Evolutionary conservation across 2,113 vertebrate genomes (phyloP).

Genomic region (Hemibagrus wyckioides): DNA sequence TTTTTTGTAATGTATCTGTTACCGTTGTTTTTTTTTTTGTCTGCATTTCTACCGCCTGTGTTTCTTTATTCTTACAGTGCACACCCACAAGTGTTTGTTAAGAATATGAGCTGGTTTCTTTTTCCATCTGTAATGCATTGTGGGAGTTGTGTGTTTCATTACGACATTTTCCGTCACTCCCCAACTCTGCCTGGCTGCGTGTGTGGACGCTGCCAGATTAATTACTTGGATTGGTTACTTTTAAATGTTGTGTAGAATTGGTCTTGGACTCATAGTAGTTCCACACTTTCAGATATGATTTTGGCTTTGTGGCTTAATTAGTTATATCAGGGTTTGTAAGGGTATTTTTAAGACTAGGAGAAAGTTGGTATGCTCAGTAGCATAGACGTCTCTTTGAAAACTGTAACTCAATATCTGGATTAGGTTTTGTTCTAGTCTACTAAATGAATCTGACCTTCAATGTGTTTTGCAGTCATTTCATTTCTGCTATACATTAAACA

Average conservation of each 20-base stretch:
- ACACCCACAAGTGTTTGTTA: background rate
- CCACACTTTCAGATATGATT: background rate
- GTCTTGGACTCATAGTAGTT: background rate
- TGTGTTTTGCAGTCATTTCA: background rate
- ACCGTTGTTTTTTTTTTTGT: background rate
- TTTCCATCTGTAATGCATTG: constrained; percentile 20
- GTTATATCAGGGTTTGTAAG: background rate
- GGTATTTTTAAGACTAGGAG: background rate
- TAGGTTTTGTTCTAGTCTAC: background rate
- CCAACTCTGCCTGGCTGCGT: background rate
- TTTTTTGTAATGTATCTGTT: background rate
- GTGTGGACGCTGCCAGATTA: background rate
- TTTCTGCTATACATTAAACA: background rate
- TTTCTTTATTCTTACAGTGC: background rate
- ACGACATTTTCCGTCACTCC: constrained; percentile 7
- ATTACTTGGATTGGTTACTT: background rate
- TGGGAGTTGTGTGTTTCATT: constrained; percentile 10
- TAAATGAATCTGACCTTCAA: background rate
- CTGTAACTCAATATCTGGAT: background rate
- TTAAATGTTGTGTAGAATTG: background rate
- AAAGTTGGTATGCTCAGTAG: background rate
- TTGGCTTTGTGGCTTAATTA: background rate
- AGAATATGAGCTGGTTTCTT: background rate
- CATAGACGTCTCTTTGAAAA: background rate
- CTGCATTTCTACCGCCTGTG: background rate